Evolutionary conservation across 2,113 vertebrate genomes (phyloP).

Genomic region (Chaenocephalus aceratus): DNA sequence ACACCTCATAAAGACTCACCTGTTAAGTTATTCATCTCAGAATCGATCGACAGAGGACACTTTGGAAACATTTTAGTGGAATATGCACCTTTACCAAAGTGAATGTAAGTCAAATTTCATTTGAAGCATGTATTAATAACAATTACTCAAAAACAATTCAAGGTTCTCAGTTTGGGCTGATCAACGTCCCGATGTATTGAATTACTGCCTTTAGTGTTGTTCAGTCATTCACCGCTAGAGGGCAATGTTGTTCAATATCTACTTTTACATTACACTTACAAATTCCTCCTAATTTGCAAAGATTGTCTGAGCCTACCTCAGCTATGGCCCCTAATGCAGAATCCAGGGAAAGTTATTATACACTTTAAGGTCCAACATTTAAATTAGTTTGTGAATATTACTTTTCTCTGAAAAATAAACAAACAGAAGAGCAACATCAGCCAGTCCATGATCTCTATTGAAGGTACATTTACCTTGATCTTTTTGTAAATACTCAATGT

Average conservation of each 20-base stretch:
- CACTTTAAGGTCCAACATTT: too few species aligned
- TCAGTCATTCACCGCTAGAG: conserved; percentile 52
- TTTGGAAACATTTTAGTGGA: not conserved
- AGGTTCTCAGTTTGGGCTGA: not conserved
- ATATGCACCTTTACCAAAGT: not conserved
- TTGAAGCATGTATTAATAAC: not conserved
- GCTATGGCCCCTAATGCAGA: too few species aligned
- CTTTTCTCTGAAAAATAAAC: too few species aligned
- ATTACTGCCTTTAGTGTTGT: conserved; percentile 3
- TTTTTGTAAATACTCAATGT: not conserved
- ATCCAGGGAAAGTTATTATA: too few species aligned
- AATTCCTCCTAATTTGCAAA: too few species aligned
- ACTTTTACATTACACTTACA: not conserved
- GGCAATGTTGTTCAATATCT: conserved; percentile 18
- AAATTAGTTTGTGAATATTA: too few species aligned
- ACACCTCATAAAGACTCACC: not conserved
- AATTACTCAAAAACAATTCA: not conserved
- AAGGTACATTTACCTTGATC: too few species aligned
- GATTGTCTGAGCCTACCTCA: too few species aligned
- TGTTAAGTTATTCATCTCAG: conserved; percentile 6
- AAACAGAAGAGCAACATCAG: too few species aligned
- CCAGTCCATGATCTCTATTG: too few species aligned
- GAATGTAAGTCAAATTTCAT: not conserved
- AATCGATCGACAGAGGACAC: conserved; percentile 31
- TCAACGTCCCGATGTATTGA: not conserved